A percentile compares a stretch with the other conserved stretches of the same genome.
Conservation (phyloP, 2,888 invertebrate species). For the Nymphalis c-album region DNA sequence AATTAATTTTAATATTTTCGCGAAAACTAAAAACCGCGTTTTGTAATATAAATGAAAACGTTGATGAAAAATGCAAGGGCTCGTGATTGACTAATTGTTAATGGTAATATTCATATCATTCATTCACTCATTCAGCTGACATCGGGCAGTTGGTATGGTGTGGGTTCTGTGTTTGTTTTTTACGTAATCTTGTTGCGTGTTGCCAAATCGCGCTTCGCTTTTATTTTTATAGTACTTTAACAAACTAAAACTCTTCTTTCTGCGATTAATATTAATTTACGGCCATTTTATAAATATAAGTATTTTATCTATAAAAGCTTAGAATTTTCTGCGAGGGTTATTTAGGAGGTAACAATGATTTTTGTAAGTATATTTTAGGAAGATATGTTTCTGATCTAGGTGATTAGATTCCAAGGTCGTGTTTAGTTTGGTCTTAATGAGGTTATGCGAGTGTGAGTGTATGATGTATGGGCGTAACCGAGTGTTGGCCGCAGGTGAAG, state of each 20-base stretch:
- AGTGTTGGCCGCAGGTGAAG: constrained; percentile 90
- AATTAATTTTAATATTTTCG: neutral
- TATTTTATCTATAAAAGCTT: neutral
- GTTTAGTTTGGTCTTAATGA: constrained; percentile 12
- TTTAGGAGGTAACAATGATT: neutral
- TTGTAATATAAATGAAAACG: no score
- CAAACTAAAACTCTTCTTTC: constrained; percentile 28
- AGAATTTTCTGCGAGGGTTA: no score
- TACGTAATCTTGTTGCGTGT: constrained; percentile 55
- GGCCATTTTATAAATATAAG: constrained; percentile 5
- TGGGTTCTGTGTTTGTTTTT: constrained; percentile 58
- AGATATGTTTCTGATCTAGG: neutral
- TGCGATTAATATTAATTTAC: constrained; percentile 4
- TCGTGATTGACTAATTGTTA: constrained; percentile 1
- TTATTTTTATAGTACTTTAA: constrained; percentile 35
- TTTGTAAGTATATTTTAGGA: neutral
- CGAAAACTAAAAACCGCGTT: neutral
- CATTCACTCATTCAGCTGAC: constrained; percentile 50
- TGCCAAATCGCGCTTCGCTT: constrained; percentile 70
- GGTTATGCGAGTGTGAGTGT: constrained; percentile 27
- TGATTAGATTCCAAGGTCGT: neutral
- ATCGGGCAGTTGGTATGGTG: constrained; percentile 57
- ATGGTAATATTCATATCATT: constrained; percentile 38
- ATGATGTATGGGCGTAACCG: constrained; percentile 37
- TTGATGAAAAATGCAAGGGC: no score